phyloP scores from a whole-genome alignment of 2,888 invertebrate genomes.

The Lasioglossum oenotherae region DNA sequence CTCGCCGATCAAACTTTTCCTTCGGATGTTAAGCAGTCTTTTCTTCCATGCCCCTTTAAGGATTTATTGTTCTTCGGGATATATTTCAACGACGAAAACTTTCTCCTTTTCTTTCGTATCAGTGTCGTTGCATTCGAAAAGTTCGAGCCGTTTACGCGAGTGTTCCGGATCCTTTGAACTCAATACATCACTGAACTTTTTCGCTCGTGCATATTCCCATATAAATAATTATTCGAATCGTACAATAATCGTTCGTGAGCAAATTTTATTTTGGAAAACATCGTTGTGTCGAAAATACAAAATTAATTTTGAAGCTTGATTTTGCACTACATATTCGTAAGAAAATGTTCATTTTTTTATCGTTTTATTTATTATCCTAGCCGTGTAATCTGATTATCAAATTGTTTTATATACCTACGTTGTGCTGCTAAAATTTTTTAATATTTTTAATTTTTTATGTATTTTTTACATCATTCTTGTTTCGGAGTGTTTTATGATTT shows the following conservation, averaged over 20 bases:
- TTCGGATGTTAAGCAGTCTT: not conserved
- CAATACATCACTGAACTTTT: not conserved
- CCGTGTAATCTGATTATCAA: too few species aligned
- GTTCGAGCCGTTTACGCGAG: constrained; percentile 27
- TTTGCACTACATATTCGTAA: not conserved
- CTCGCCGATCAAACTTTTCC: not conserved
- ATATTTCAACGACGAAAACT: constrained; percentile 35
- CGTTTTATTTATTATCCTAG: not conserved
- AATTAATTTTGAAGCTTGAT: not conserved
- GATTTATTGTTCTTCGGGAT: constrained; percentile 24
- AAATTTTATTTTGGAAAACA: not conserved
- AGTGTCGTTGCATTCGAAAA: constrained; percentile 21
- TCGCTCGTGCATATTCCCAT: not conserved
- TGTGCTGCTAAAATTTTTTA: not conserved
- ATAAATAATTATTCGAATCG: not conserved
- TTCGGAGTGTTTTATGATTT: too few species aligned
- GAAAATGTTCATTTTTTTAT: not conserved
- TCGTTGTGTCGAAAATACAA: not conserved
- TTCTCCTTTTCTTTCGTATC: constrained; percentile 35
- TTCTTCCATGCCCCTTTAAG: constrained; percentile 5
- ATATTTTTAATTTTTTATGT: not conserved
- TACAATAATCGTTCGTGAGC: not conserved
- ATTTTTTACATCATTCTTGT: not conserved
- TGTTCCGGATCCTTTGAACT: constrained; percentile 9
- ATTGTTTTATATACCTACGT: too few species aligned